Conservation (phyloP, 2,888 invertebrate genomes). For the Sabatieria punctata region DNA sequence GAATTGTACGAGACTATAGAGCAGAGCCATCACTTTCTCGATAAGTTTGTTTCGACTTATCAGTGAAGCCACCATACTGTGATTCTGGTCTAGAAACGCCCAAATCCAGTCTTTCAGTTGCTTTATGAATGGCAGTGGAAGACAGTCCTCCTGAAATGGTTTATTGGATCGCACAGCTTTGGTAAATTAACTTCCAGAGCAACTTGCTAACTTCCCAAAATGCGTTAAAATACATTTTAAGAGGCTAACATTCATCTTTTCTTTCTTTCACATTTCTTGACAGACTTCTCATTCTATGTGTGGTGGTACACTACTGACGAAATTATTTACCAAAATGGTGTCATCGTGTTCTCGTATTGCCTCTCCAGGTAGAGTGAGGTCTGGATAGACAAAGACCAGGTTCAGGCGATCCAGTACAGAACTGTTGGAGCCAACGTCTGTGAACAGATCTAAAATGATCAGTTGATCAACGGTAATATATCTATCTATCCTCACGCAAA, state of each 20-base stretch:
- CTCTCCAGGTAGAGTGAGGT: conserved; percentile 33
- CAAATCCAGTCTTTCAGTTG: conserved; percentile 15
- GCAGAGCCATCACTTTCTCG: conserved; percentile 28
- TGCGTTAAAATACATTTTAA: neutral
- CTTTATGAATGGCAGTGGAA: conserved; percentile 16
- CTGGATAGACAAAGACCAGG: conserved; percentile 31
- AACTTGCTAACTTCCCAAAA: neutral
- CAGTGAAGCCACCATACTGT: conserved; percentile 31
- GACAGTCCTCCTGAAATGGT: neutral
- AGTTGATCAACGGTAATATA: conserved; percentile 10
- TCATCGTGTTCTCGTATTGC: conserved; percentile 11
- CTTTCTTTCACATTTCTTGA: neutral
- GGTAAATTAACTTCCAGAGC: too few species aligned
- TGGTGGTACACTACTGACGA: neutral
- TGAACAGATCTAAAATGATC: conserved; percentile 31
- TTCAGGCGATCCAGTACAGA: conserved; percentile 31
- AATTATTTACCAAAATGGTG: neutral
- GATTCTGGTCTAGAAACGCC: conserved; percentile 27
- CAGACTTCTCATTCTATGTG: neutral
- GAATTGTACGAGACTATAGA: conserved; percentile 30
- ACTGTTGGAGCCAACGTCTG: conserved; percentile 31
- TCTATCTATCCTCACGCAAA: too few species aligned
- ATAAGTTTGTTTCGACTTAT: conserved; percentile 33
- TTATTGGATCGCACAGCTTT: too few species aligned
- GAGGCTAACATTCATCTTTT: neutral